phyloP scores from a whole-genome alignment of 2,888 invertebrate genomes.

The Sinelater perroti region DNA sequence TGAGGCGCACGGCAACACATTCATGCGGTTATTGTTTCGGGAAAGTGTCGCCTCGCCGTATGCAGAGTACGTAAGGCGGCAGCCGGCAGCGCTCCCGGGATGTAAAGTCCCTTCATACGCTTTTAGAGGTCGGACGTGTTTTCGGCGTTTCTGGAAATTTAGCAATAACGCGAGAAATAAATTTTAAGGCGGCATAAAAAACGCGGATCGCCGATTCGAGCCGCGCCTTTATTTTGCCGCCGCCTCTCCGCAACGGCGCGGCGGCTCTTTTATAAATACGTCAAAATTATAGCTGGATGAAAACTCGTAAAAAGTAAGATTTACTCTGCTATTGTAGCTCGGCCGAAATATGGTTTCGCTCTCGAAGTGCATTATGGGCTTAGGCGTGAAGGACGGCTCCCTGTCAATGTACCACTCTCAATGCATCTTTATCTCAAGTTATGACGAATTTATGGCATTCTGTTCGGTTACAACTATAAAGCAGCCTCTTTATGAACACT shows the following conservation, averaged over 20 bases:
- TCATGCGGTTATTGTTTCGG: constrained; percentile 24
- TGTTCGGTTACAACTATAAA: too few species aligned
- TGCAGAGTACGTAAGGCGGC: constrained; percentile 26
- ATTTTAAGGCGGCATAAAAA: constrained; percentile 28
- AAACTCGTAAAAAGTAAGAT: constrained; percentile 21
- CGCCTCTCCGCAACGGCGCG: constrained; percentile 13
- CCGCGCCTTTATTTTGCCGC: constrained; percentile 21
- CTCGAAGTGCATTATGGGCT: neutral
- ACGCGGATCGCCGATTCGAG: constrained; percentile 18
- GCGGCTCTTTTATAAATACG: constrained; percentile 11
- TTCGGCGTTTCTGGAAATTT: constrained; percentile 24
- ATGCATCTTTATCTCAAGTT: too few species aligned
- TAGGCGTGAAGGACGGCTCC: neutral
- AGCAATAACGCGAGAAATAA: constrained; percentile 28
- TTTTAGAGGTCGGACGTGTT: constrained; percentile 29
- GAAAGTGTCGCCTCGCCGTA: constrained; percentile 23
- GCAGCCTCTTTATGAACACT: too few species aligned
- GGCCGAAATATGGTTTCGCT: constrained; percentile 6
- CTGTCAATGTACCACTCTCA: too few species aligned
- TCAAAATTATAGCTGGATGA: constrained; percentile 16
- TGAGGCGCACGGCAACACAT: constrained; percentile 17
- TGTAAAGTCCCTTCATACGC: constrained; percentile 28
- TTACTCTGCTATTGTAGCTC: constrained; percentile 1
- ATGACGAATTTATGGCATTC: too few species aligned
- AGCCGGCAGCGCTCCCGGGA: constrained; percentile 26